Conservation (phyloP, 2,888 invertebrate species). For the Lasiommata megera region DNA sequence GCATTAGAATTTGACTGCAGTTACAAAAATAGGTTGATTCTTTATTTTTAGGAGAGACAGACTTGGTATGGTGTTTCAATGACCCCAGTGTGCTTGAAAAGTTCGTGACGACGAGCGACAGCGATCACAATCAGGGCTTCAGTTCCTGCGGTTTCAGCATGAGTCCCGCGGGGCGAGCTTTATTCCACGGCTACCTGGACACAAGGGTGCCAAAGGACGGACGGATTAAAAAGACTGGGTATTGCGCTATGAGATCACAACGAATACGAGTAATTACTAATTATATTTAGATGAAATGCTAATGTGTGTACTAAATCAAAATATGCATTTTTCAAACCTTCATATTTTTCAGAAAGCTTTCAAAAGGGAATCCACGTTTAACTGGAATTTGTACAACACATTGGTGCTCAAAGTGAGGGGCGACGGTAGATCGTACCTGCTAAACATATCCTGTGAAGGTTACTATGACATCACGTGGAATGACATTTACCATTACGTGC, state of each 20-base stretch:
- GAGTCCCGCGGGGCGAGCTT: slow-evolving; percentile 85
- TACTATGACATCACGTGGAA: slow-evolving; percentile 94
- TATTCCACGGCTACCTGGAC: slow-evolving; percentile 87
- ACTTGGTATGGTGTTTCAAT: slow-evolving; percentile 87
- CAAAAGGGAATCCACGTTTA: slow-evolving; percentile 83
- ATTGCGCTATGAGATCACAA: slow-evolving; percentile 88
- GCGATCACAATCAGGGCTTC: slow-evolving; percentile 90
- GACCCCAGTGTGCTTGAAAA: slow-evolving; percentile 82
- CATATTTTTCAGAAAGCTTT: slow-evolving; percentile 87
- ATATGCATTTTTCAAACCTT: not conserved
- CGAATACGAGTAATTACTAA: slow-evolving; percentile 77
- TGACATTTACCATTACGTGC: slow-evolving; percentile 91
- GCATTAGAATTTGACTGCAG: too few relatives aligned
- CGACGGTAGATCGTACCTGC: slow-evolving; percentile 94
- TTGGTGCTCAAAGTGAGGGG: slow-evolving; percentile 91
- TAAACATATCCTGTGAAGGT: slow-evolving; percentile 89
- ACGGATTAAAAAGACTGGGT: slow-evolving; percentile 87
- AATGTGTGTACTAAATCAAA: too few relatives aligned
- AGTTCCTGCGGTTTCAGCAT: slow-evolving; percentile 87
- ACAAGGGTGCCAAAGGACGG: slow-evolving; percentile 91
- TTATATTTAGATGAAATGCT: too few relatives aligned
- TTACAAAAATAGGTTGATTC: too few relatives aligned
- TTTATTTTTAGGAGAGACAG: slow-evolving; percentile 82
- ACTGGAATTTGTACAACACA: slow-evolving; percentile 91
- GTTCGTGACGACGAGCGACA: slow-evolving; percentile 89